A percentile compares a stretch with the other conserved stretches of the same genome.
These are phyloP conservation scores for Lepidurus apus DNA, from an alignment of 1,140 invertebrate genomes.

Conservation along the genomic window DNA sequence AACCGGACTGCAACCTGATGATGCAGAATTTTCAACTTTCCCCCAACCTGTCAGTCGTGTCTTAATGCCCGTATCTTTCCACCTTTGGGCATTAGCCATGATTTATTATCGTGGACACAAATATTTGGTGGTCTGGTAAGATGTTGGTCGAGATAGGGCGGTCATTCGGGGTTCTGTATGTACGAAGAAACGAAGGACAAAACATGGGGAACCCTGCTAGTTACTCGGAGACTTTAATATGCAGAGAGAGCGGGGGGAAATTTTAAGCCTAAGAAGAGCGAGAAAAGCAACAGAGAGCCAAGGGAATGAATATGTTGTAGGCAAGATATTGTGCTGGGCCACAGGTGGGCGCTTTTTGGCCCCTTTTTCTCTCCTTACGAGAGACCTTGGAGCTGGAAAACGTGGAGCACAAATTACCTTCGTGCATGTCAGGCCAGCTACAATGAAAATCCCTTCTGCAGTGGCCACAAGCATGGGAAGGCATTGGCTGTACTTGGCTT, in stretches of 20 bases:
- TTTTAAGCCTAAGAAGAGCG: neutral
- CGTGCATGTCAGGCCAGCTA: constrained; percentile 12
- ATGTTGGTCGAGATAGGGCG: neutral
- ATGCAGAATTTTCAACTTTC: constrained; percentile 6
- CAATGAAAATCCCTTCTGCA: no score
- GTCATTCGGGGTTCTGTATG: neutral
- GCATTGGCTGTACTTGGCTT: no score
- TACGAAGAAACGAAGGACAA: neutral
- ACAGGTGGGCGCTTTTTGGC: neutral
- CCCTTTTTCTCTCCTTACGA: neutral
- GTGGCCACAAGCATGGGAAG: no score
- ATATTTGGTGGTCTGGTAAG: neutral
- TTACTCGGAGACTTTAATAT: neutral
- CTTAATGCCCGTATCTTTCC: constrained; percentile 19
- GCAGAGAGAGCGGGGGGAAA: neutral
- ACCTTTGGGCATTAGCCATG: constrained; percentile 17
- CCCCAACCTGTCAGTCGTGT: neutral
- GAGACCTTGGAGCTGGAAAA: neutral
- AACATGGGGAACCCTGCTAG: no score
- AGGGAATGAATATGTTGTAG: neutral
- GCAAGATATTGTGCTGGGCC: neutral
- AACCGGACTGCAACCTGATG: constrained; percentile 26
- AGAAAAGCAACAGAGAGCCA: neutral
- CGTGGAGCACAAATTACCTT: neutral
- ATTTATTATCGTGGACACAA: constrained; percentile 19